phyloP scores from a whole-genome alignment of 1,140 invertebrate genomes.

The Drosophila takahashii region DNA sequence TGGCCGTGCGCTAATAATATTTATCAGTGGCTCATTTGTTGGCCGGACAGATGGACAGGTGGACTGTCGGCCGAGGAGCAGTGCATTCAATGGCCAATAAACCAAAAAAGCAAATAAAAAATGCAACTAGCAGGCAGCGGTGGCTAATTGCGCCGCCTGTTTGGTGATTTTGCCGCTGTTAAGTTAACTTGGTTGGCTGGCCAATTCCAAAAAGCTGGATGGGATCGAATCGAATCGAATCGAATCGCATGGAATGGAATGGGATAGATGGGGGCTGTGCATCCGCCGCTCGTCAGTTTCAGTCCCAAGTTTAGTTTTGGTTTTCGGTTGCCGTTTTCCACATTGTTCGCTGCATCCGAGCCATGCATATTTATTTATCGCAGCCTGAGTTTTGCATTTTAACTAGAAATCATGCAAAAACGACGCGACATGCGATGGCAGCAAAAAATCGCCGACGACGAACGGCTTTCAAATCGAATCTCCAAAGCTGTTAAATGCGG shows the following conservation, averaged over 20 bases:
- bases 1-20: slow-evolving; percentile 79
- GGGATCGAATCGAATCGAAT: neutral
- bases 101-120: slow-evolving; percentile 70
- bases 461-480: slow-evolving; percentile 79
- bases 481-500: slow-evolving; percentile 71
- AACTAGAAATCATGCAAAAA: slow-evolving; percentile 82
- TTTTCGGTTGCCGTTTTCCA: slow-evolving; percentile 54
- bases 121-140: slow-evolving; percentile 35
- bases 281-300: slow-evolving; percentile 77
- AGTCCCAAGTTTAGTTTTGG: slow-evolving; percentile 30
- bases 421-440: slow-evolving; percentile 55
- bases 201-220: slow-evolving; percentile 11
- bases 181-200: slow-evolving; percentile 41
- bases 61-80: slow-evolving; percentile 11
- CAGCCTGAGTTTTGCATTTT: slow-evolving; percentile 79
- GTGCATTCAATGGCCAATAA: slow-evolving; percentile 66
- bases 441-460: slow-evolving; percentile 43
- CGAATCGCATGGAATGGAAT: neutral
- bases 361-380: slow-evolving; percentile 82
- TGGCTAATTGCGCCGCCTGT: slow-evolving; percentile 61
- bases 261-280: slow-evolving; percentile 47
- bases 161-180: slow-evolving; percentile 41
- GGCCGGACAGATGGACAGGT: slow-evolving; percentile 48
- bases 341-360: slow-evolving; percentile 64
- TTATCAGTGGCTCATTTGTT: slow-evolving; percentile 82